A percentile compares a stretch with the other conserved stretches of the same genome.
These are phyloP conservation scores for Pocillopora verrucosa DNA, from an alignment of 64 coral and sea anemone species.

Conservation along the genomic window DNA sequence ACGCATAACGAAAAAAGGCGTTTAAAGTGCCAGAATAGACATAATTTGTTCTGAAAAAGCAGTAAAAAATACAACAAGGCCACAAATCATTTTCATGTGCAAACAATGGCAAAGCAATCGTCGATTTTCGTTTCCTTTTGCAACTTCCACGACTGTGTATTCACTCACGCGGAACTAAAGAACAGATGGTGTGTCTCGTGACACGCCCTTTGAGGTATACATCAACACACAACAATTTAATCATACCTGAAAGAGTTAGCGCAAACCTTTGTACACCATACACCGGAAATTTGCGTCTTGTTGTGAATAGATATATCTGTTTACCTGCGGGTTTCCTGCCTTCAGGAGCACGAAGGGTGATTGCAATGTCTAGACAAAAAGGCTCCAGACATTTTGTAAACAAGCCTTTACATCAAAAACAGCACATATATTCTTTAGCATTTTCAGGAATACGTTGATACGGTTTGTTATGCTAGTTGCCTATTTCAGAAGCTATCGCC, in stretches of 20 bases:
- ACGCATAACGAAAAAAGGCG: too few relatives aligned
- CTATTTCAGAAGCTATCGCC: background rate
- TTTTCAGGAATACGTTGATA: background rate
- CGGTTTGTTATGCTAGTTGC: background rate
- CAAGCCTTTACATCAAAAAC: slow-evolving; percentile 1
- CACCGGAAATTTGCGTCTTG: slow-evolving; percentile 20
- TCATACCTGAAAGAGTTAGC: slow-evolving; percentile 13
- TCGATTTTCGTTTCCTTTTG: slow-evolving; percentile 1
- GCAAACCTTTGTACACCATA: background rate
- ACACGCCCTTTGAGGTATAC: background rate
- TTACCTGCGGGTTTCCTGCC: background rate
- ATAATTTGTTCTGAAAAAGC: background rate
- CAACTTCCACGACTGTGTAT: background rate
- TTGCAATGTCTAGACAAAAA: slow-evolving; percentile 24
- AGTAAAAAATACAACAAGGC: background rate
- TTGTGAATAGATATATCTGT: slow-evolving; percentile 10
- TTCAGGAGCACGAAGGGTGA: background rate
- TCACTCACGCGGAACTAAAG: slow-evolving; percentile 5
- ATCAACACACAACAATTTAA: background rate
- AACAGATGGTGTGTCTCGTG: background rate
- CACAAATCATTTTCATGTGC: background rate
- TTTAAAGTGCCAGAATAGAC: too few relatives aligned
- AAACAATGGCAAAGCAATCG: slow-evolving; percentile 12
- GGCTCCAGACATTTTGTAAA: slow-evolving; percentile 7
- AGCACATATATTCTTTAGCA: background rate